phyloP scores from a whole-genome alignment of 1,140 invertebrate genomes.

The Hyphantria cunea region DNA sequence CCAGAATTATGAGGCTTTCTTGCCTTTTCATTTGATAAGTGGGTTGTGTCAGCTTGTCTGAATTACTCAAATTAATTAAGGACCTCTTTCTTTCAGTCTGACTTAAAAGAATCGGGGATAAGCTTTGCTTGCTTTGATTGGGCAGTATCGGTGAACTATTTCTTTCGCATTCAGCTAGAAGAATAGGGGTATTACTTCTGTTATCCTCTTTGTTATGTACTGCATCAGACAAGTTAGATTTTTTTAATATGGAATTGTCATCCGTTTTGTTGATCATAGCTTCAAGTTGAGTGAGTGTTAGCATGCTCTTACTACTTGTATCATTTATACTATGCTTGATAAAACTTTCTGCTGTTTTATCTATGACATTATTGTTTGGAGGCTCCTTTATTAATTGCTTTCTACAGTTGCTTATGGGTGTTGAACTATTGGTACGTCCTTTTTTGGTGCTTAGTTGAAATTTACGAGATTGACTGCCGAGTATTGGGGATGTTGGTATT shows the following conservation, averaged over 20 bases:
- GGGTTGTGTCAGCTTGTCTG: constrained; percentile 12
- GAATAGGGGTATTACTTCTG: not conserved
- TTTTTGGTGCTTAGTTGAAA: constrained; percentile 52
- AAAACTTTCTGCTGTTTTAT: constrained; percentile 13
- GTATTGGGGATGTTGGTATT: constrained; percentile 58
- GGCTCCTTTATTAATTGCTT: constrained; percentile 22
- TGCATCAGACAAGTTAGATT: constrained; percentile 7
- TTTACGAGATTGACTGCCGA: constrained; percentile 54
- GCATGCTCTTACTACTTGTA: constrained; percentile 58
- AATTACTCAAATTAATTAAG: constrained; percentile 13
- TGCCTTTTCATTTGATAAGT: constrained; percentile 20
- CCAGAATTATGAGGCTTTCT: constrained; percentile 56
- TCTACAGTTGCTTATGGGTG: constrained; percentile 25
- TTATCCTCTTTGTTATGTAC: constrained; percentile 8
- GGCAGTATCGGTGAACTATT: not conserved
- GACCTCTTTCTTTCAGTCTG: constrained; percentile 55
- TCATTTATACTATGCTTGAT: constrained; percentile 24
- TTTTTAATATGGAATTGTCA: constrained; percentile 21
- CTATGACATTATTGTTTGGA: constrained; percentile 1
- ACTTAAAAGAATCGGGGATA: constrained; percentile 63
- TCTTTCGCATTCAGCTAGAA: not conserved
- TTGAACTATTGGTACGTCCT: constrained; percentile 39
- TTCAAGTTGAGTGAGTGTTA: constrained; percentile 67
- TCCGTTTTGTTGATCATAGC: constrained; percentile 64
- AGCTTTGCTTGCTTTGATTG: constrained; percentile 40